Conservation (phyloP, 2,113 vertebrate genomes). For the Carettochelys insculpta region DNA sequence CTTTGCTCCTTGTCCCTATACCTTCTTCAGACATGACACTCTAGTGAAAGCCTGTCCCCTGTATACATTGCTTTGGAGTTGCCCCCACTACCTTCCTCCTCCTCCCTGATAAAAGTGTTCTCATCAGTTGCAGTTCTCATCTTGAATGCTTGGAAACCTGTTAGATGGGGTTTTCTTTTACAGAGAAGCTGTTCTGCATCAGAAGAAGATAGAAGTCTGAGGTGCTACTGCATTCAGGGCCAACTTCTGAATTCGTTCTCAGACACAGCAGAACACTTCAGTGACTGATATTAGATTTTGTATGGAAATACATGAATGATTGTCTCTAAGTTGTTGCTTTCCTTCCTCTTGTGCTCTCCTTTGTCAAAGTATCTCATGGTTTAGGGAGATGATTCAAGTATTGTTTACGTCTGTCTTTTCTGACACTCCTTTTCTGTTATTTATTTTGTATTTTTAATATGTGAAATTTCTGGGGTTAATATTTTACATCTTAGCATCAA, state of each 20-base stretch:
- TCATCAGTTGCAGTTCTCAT: neutral
- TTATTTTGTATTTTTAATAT: constrained; percentile 54
- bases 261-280: neutral
- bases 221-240: neutral
- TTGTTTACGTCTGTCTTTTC: constrained; percentile 18
- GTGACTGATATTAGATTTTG: neutral
- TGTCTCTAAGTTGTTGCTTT: neutral
- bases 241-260: neutral
- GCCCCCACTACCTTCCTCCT: neutral
- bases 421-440: constrained; percentile 9
- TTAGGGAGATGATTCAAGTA: constrained; percentile 4
- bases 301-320: constrained; percentile 44
- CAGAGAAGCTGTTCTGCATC: neutral
- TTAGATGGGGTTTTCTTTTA: neutral
- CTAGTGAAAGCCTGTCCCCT: neutral
- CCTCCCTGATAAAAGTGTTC: neutral
- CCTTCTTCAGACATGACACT: neutral
- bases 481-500: constrained; percentile 25
- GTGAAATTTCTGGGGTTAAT: constrained; percentile 35
- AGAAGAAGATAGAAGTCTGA: neutral
- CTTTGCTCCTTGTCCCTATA: neutral
- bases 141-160: neutral
- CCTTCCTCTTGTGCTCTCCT: neutral
- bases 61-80: constrained; percentile 5
- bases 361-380: neutral